Base-by-base conservation (phyloP, 2,888 invertebrate species). In the Palloptera scutellata region DNA sequence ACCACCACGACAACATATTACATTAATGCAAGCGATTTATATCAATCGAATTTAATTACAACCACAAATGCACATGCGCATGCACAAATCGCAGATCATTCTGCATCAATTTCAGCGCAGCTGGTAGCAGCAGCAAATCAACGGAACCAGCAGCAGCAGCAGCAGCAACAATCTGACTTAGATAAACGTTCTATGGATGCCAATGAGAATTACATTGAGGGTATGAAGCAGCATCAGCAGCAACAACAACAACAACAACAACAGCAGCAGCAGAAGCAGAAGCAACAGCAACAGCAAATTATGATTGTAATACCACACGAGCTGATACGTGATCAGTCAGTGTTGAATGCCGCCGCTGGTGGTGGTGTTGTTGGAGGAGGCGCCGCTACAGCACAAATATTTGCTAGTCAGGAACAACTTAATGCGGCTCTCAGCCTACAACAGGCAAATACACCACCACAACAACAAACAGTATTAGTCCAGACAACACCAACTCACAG, bases 141-240 rank as follows among this genome's bases (percentile, higher is more conserved):
- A 15, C 59, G 30, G 12, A 55, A 41, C 57, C 55, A 52, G 30
- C 67, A 20, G 17, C 67, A 48, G 17, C 64, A 1, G 43, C 53
- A 12, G 42, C 70, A 61, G 30, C 20, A 65, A 40, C 13, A 60
- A 5, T 19, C 67, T 1, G 66, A 66, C 10, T 48, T 64, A 54
- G 67, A 68, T 19, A 70, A 70, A 51, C 60, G 60, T 13, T 57
- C 71, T 4, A 48, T 75, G 1, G 80, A 79, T 54, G 70, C 70
- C 57, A 80, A 79, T 67, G 81, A 79, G 13, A 79, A 76, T 53
- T 79, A 79, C 59, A 63, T 79, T 51, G 67, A 78, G 5, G 74
- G 61, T 70, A 70, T n/a, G 43, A 1, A 40, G 11, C 64, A 64
- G 15, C 62, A 53, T 11, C 64, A 57, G 1, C 70, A 45, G 20